Conservation (phyloP, 23 tunicate genomes). For the Ascidia mentula region DNA sequence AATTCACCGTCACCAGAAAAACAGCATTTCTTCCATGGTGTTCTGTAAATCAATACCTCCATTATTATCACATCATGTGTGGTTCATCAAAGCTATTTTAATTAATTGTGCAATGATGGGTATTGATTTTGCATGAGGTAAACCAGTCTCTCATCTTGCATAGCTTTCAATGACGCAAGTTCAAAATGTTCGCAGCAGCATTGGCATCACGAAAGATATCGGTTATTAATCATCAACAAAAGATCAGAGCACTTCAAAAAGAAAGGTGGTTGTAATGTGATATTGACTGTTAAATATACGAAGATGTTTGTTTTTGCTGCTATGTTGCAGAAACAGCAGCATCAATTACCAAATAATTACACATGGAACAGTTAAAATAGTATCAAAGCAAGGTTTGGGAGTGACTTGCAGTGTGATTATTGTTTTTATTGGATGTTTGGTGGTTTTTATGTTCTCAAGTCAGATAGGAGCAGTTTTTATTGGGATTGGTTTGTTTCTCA, state of each 20-base stretch:
- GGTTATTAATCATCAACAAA: too few relatives aligned
- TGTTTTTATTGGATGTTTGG: background rate
- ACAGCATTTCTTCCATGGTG: slow-evolving; percentile 96
- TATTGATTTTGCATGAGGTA: too few relatives aligned
- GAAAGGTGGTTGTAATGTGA: background rate
- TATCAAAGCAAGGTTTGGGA: background rate
- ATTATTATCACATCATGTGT: too few relatives aligned
- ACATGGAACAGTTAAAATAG: background rate
- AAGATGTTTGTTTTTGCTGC: background rate
- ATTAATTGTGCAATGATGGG: too few relatives aligned
- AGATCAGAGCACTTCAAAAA: background rate
- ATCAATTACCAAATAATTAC: background rate
- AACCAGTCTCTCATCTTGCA: too few relatives aligned
- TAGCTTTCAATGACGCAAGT: too few relatives aligned
- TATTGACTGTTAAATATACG: background rate
- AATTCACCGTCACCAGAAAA: slow-evolving; percentile 95
- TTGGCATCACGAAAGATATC: too few relatives aligned
- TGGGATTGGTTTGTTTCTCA: slow-evolving; percentile 17
- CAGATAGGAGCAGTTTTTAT: slow-evolving; percentile 4
- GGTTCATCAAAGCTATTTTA: too few relatives aligned
- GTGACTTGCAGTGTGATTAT: slow-evolving; percentile 6
- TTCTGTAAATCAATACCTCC: too few relatives aligned
- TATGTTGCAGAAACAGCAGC: background rate
- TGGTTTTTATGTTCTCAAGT: background rate
- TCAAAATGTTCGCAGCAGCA: too few relatives aligned